Evolutionary conservation across 2,888 invertebrate species (phyloP).

Genomic region (Morinoia aosen): DNA sequence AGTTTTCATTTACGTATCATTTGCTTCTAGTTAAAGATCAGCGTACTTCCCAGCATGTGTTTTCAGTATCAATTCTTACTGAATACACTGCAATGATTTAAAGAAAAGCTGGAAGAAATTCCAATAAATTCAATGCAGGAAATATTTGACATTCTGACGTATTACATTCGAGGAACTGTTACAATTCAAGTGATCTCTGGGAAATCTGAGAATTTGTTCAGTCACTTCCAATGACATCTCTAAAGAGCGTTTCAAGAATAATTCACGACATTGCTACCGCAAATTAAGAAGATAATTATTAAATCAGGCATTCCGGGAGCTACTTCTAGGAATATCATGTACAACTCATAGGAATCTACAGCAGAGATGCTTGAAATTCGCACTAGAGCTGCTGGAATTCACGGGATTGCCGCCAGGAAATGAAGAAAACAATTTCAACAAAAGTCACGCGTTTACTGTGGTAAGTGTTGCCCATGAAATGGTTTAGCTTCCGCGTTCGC

Average conservation of each 20-base stretch:
- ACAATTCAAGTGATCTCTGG: neutral
- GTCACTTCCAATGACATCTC: neutral
- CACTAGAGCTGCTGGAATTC: neutral
- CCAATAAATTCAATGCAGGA: neutral
- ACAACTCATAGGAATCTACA: too few species aligned
- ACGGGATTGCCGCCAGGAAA: neutral
- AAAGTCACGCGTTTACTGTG: neutral
- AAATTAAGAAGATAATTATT: neutral
- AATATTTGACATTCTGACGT: too few species aligned
- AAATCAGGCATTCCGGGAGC: neutral
- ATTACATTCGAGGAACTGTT: neutral
- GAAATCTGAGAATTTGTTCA: neutral
- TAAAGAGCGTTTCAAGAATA: too few species aligned
- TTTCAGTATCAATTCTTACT: neutral
- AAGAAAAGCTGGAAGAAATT: neutral
- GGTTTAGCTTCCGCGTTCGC: constrained; percentile 22
- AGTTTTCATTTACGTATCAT: too few species aligned
- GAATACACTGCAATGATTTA: neutral
- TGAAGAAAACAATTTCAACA: neutral
- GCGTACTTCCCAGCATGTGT: neutral
- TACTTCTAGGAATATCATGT: neutral
- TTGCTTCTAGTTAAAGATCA: too few species aligned
- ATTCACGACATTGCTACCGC: neutral
- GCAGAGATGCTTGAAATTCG: neutral
- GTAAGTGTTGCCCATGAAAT: neutral